phyloP scores from a whole-genome alignment of 2,888 invertebrate species.

The Xylophagus ater region DNA sequence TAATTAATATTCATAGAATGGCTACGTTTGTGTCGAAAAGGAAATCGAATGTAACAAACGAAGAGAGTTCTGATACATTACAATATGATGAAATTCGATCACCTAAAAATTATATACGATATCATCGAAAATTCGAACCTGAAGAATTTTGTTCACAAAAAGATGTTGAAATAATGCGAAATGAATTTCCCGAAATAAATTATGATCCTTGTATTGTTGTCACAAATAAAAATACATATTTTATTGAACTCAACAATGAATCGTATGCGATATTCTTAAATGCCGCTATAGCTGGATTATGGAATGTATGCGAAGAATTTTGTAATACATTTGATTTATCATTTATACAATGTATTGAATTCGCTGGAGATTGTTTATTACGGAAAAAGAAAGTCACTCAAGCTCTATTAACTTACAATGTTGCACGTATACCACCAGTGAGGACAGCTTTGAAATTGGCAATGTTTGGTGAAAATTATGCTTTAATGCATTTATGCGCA shows the following conservation, averaged over 20 bases:
- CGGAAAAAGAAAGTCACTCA: slow-evolving; percentile 61
- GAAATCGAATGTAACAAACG: slow-evolving; percentile 22
- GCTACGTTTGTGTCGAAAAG: slow-evolving; percentile 25
- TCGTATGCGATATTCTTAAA: slow-evolving; percentile 36
- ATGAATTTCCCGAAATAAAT: slow-evolving; percentile 36
- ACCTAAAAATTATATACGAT: slow-evolving; percentile 33
- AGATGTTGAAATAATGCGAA: slow-evolving; percentile 36
- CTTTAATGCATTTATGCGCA: slow-evolving; percentile 38
- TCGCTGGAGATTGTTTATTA: slow-evolving; percentile 71
- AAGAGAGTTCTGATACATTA: slow-evolving; percentile 31
- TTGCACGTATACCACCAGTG: slow-evolving; percentile 49
- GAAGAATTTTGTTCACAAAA: slow-evolving; percentile 29
- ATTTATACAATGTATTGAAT: slow-evolving; percentile 47
- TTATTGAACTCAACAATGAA: slow-evolving; percentile 34
- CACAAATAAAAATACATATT: slow-evolving; percentile 37
- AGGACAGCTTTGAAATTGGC: slow-evolving; percentile 38
- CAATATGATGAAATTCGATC: slow-evolving; percentile 31
- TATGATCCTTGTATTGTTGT: slow-evolving; percentile 39
- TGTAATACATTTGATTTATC: slow-evolving; percentile 38
- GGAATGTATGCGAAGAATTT: slow-evolving; percentile 37
- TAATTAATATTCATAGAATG: slow-evolving; percentile 36
- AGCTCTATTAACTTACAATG: slow-evolving; percentile 68
- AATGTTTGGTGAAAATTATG: slow-evolving; percentile 39
- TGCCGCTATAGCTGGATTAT: slow-evolving; percentile 30
- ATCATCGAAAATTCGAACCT: slow-evolving; percentile 28